phyloP scores from a whole-genome alignment of 2,797 vertebrate species.

The Pseudomugil gertrudae region DNA sequence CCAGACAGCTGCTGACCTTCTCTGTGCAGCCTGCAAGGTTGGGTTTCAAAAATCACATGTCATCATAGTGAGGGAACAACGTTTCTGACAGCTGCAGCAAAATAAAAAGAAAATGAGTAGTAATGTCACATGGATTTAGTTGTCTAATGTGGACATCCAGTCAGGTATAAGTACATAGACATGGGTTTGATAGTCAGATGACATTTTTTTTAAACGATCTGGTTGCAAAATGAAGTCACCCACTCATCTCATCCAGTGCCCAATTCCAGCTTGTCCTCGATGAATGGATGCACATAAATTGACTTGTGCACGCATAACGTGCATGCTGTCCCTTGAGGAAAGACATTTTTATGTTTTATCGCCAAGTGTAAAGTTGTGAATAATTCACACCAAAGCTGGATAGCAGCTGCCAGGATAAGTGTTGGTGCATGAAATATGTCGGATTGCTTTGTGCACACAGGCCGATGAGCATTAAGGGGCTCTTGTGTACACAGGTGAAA shows the following conservation, averaged over 20 bases:
- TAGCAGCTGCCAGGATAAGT: constrained; percentile 53
- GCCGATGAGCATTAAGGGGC: constrained; percentile 42
- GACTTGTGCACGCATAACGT: constrained; percentile 10
- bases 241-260: constrained; percentile 26
- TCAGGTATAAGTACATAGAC: background rate
- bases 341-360: constrained; percentile 32
- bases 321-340: constrained; percentile 1
- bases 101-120: background rate
- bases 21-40: constrained; percentile 91
- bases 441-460: constrained; percentile 30
- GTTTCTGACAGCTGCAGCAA: constrained; percentile 1
- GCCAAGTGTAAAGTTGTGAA: constrained; percentile 55
- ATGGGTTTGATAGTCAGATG: constrained; percentile 2
- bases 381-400: constrained; percentile 55
- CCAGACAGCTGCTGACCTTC: constrained; percentile 85
- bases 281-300: constrained; percentile 25
- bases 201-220: constrained; percentile 13
- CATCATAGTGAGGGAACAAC: background rate
- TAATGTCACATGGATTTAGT: background rate
- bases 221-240: constrained; percentile 1
- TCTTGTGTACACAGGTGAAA: constrained; percentile 83
- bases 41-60: constrained; percentile 34
- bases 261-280: constrained; percentile 22
- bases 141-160: background rate
- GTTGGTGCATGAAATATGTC: constrained; percentile 43